phyloP scores from a whole-genome alignment of 2,888 invertebrate species.

The Rotaria socialis region DNA sequence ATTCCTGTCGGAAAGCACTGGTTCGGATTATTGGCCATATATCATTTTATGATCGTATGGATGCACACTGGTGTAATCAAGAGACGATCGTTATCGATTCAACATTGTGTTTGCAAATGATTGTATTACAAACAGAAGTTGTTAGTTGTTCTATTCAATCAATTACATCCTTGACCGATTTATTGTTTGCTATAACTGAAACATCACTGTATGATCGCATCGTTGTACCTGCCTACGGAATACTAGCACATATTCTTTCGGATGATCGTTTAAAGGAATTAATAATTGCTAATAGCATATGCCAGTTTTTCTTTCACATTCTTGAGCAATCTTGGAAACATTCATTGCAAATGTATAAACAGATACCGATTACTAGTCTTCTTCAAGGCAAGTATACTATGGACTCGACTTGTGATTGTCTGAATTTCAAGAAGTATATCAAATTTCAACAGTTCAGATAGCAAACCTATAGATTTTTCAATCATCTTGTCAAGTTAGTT shows the following conservation, averaged over 20 bases:
- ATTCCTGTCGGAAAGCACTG: too few relatives aligned
- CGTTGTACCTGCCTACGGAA: not conserved
- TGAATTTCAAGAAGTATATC: too few relatives aligned
- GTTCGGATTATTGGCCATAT: not conserved
- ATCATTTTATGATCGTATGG: not conserved
- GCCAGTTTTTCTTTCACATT: not conserved
- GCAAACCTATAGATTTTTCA: too few relatives aligned
- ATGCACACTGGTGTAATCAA: too few relatives aligned
- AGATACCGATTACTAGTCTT: not conserved
- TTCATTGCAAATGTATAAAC: not conserved
- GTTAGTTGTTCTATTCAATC: not conserved
- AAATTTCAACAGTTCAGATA: too few relatives aligned
- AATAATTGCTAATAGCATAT: not conserved
- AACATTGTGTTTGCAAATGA: not conserved
- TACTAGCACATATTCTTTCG: too few relatives aligned
- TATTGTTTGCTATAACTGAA: not conserved
- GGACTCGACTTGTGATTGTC: too few relatives aligned
- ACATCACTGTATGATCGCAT: not conserved
- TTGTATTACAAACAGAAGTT: not conserved
- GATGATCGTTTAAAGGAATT: not conserved
- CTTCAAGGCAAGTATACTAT: not conserved
- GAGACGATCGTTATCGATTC: not conserved
- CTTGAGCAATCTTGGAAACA: not conserved
- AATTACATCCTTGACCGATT: not conserved
- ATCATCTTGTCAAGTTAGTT: too few relatives aligned